Evolutionary conservation across 2,113 vertebrate genomes (phyloP).

Genomic region (Gallinago media): DNA sequence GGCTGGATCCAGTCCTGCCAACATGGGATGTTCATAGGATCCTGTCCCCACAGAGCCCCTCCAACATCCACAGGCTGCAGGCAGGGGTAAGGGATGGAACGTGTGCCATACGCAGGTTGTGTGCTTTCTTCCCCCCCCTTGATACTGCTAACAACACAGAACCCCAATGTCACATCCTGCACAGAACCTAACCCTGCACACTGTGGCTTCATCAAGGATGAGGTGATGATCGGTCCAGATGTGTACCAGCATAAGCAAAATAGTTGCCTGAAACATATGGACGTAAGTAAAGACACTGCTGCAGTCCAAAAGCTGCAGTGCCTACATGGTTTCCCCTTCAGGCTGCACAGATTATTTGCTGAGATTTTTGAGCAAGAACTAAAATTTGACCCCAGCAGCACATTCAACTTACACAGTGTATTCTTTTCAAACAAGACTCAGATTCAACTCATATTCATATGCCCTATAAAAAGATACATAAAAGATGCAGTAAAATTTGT

Average conservation of each 20-base stretch:
- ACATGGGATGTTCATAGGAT: not conserved
- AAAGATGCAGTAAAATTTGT: constrained; percentile 50
- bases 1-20: not conserved
- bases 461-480: constrained; percentile 7
- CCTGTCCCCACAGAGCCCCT: not conserved
- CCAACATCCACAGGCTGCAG: no score
- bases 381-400: not conserved
- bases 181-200: fast-evolving
- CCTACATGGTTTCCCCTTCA: not conserved
- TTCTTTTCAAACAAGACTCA: constrained; percentile 19
- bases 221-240: fast-evolving
- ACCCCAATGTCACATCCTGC: not conserved
- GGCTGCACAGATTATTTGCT: not conserved
- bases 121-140: not conserved
- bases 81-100: not conserved
- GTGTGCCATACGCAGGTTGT: fast-evolving
- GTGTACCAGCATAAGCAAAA: not conserved
- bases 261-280: fast-evolving
- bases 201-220: fast-evolving
- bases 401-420: constrained; percentile 12
- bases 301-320: not conserved
- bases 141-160: fast-evolving
- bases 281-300: not conserved
- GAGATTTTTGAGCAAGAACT: not conserved
- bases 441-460: not conserved